Evolutionary conservation across 2,888 invertebrate genomes (phyloP), one percentile per base, ranked within the genome.

Genomic region (Lobophora halterata): DNA sequence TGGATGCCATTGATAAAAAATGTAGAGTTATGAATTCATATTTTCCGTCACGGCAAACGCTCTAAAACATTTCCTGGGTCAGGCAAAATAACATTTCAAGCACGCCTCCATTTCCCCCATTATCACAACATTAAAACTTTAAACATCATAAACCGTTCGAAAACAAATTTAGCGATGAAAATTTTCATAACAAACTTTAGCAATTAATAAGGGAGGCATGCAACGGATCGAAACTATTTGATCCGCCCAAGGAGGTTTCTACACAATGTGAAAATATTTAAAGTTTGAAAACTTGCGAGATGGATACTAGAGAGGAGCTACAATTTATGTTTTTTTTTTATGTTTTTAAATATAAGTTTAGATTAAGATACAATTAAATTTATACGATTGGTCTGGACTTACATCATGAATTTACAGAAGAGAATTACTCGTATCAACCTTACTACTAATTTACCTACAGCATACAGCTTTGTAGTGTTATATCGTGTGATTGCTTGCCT

Each of bases 121-220:
- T 30, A 24, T 25, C 12, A 7, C 19, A 29, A 29, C 11, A 17
- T 16, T 14, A 13, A 38, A 31, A 25, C 20, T 37, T 30, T 19
- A 10, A 17, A 11, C 23, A 13, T 18, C 3, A 16, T 34, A 11
- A 11, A 35, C 10, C 19, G 24, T 25, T 38, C 24, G 10, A 23
- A 27, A 34, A 25, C 27, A 57, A 58, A 55, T 62, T 58, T 34
- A 56, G 44, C 52, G 44, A 41, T 46, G 52, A 56, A 61, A n/a
- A 58, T 63, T 64, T 58, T 47, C 41, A 50, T 42, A 43, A 44
- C 37, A 43, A 67, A 68, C 58, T 67, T 66, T 56, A 35, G 58
- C 51, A 66, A 67, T 67, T 66, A 65, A 52, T 46, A 48, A 46
- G 33, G 33, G 35, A 36, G 39, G 41, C 35, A 42, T 37, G 50